phyloP scores from a whole-genome alignment of 2,113 vertebrate genomes.

The Panthera uncia region DNA sequence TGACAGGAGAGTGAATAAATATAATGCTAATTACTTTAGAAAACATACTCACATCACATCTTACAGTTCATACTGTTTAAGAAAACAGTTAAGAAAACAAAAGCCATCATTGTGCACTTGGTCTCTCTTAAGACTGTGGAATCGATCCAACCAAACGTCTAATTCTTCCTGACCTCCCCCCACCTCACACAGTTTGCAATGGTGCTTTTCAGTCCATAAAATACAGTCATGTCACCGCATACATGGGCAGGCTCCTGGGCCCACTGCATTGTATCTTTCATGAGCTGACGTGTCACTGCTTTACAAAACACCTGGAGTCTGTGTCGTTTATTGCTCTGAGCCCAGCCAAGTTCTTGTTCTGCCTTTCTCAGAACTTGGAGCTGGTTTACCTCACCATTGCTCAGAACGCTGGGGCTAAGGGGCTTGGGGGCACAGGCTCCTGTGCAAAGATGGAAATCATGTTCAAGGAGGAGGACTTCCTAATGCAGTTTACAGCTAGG shows the following conservation, averaged over 20 bases:
- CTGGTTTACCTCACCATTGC: conserved; percentile 52
- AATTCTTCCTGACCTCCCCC: background rate
- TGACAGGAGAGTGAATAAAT: background rate
- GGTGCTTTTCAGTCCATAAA: conserved; percentile 56
- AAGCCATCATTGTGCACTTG: background rate
- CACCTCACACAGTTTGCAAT: background rate
- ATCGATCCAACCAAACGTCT: background rate
- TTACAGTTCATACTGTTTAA: background rate
- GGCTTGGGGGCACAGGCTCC: background rate
- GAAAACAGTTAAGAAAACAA: background rate
- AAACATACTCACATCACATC: background rate
- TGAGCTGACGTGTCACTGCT: conserved; percentile 59
- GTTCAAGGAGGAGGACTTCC: background rate
- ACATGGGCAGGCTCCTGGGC: background rate
- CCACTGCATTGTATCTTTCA: conserved; percentile 56
- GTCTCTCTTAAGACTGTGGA: background rate
- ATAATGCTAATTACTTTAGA: background rate
- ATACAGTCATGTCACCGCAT: conserved; percentile 52
- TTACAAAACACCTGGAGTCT: conserved; percentile 68
- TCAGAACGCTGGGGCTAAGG: background rate
- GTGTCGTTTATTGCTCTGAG: conserved; percentile 64
- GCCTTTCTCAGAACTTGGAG: background rate
- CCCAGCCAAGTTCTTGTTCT: conserved; percentile 52
- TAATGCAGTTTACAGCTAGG: background rate
- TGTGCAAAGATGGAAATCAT: background rate